Evolutionary conservation across 2,888 invertebrate genomes (phyloP), one percentile per base, ranked within the genome.

Genomic region (Drosophila meridionalis): DNA sequence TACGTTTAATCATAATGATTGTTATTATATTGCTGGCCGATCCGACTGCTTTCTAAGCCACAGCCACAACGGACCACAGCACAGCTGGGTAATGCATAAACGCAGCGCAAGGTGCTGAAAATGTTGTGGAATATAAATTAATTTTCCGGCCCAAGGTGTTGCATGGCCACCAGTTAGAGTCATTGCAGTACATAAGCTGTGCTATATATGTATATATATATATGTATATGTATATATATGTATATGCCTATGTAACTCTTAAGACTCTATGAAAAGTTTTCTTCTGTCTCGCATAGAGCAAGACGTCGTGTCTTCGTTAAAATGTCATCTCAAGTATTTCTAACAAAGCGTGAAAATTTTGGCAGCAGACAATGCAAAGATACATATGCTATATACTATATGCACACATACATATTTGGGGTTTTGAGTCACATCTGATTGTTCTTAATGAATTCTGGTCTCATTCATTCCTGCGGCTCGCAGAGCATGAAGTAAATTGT

Each of bases 1-100:
- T 83, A 82, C 93, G 90, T 93, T 93, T 93, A 93, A 93, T 93
- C 93, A 93, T 92, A 92, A 92, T 92, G 92, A 93, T 92, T 92
- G 92, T 92, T 92, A 92, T 92, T 92, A 91, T 86, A 85, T 73
- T 67, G 63, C 50, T 57, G n/a, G 28, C 57, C 36, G 43, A 50
- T 48, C 57, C 67, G 56, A 63, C 58, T 53, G 62, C 82, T 83
- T 83, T 80, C 83, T 85, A 86, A 90, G 74, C 58, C 70, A 62
- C 62, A 11, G 30, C 14, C 28, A 12, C 47, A 47, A 7, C 47
- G 14, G 47, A 7, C 28, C 47, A 3, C 52, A 12, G 52, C 55
- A 26, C 34, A 36, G 55, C 34, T 12, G 38, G 67, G 40, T 38
- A 63, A 73, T 76, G 69, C 80, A 67, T 66, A 73, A 66, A 48